phyloP scores from a whole-genome alignment of 2,888 invertebrate genomes.

The Noctua janthe region DNA sequence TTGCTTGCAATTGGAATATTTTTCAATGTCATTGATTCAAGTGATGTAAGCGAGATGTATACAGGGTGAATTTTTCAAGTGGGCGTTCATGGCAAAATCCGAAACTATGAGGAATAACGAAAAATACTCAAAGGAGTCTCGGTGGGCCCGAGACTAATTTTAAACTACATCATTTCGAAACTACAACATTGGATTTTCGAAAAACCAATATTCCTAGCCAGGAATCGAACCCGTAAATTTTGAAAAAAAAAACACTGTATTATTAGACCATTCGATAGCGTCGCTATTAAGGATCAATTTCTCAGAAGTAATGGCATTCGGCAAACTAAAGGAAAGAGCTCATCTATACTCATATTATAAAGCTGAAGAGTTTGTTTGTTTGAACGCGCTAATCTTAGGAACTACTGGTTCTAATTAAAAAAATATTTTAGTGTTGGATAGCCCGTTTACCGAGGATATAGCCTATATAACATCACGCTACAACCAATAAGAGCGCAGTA shows the following conservation, averaged over 20 bases:
- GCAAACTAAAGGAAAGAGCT: neutral
- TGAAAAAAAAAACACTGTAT: neutral
- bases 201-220: neutral
- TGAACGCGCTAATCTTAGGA: too few species aligned
- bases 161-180: too few species aligned
- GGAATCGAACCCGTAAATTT: too few species aligned
- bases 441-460: too few species aligned
- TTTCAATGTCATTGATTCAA: conserved; percentile 23
- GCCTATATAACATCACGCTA: too few species aligned
- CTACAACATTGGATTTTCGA: neutral
- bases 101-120: neutral
- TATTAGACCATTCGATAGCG: neutral
- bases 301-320: neutral
- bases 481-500: too few species aligned
- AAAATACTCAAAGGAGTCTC: neutral
- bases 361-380: too few species aligned
- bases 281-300: neutral
- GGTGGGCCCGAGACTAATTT: neutral
- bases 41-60: conserved; percentile 11
- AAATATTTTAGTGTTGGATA: too few species aligned
- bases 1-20: conserved; percentile 40
- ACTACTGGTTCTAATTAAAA: too few species aligned
- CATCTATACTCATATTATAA: too few species aligned
- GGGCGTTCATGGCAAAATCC: neutral
- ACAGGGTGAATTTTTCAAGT: neutral